A percentile compares a stretch with the other conserved stretches of the same genome.
Conservation (phyloP, 2,113 vertebrate species). For the Zingel zingel region DNA sequence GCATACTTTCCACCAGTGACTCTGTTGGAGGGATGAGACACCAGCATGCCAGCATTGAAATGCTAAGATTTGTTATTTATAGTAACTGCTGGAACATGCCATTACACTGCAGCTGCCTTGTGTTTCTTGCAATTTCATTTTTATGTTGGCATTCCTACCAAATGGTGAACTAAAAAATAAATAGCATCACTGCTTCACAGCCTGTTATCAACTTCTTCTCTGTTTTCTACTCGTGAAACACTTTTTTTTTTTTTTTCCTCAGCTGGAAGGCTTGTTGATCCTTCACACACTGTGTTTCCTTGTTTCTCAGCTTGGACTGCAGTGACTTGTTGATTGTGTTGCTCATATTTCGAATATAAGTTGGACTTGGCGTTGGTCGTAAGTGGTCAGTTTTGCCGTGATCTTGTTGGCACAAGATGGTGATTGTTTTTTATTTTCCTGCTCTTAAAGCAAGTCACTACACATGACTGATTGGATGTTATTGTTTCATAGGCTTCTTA, state of each 20-base stretch:
- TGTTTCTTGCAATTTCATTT: background rate
- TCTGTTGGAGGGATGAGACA: constrained; percentile 34
- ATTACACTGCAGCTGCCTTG: background rate
- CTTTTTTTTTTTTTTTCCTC: background rate
- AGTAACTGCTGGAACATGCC: background rate
- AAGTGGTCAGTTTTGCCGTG: constrained; percentile 6
- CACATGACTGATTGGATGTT: background rate
- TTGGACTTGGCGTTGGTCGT: constrained; percentile 1
- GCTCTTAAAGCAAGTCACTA: background rate
- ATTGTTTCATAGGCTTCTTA: background rate
- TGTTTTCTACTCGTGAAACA: background rate
- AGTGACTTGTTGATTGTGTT: constrained; percentile 37
- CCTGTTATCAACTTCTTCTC: background rate
- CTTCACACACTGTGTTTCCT: background rate
- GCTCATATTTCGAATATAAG: constrained; percentile 21
- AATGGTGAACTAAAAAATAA: background rate
- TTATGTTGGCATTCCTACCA: background rate
- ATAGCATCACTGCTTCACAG: background rate
- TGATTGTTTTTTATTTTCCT: background rate
- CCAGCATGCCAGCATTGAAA: constrained; percentile 21
- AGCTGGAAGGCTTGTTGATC: constrained; percentile 3
- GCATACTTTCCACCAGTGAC: constrained; percentile 60
- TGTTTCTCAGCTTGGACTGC: background rate
- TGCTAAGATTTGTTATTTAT: constrained; percentile 28
- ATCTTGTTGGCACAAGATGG: constrained; percentile 3